phyloP scores from a whole-genome alignment of 64 coral and sea anemone species.

The Platygyra sinensis region DNA sequence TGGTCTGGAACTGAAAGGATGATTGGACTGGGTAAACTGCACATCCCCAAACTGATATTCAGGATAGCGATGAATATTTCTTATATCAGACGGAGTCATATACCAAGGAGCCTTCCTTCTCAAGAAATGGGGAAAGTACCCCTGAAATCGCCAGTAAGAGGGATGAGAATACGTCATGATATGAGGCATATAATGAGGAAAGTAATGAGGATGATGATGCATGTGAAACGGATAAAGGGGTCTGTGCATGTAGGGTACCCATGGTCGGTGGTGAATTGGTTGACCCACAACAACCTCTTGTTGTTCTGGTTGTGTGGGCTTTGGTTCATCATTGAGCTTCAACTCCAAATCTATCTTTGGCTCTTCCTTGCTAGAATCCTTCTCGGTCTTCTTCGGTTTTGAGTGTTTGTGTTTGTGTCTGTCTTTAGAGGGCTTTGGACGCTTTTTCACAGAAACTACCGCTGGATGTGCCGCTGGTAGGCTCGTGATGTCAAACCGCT shows the following conservation, averaged over 20 bases:
- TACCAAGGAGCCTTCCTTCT: background rate
- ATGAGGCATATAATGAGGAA: background rate
- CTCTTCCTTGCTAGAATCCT: background rate
- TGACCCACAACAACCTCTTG: background rate
- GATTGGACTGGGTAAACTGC: background rate
- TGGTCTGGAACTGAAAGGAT: background rate
- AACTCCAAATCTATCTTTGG: background rate
- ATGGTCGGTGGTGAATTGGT: background rate
- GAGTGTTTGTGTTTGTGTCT: background rate
- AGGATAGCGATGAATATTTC: background rate
- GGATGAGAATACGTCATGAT: too few species aligned
- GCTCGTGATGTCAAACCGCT: slow-evolving; percentile 25
- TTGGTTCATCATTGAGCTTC: background rate
- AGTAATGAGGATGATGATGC: background rate
- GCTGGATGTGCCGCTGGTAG: background rate
- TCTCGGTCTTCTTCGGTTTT: background rate
- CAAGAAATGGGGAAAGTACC: slow-evolving; percentile 9
- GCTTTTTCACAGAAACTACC: background rate
- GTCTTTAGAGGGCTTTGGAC: background rate
- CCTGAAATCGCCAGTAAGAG: background rate
- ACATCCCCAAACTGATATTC: slow-evolving; percentile 18
- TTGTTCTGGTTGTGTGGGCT: background rate
- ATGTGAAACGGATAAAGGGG: background rate
- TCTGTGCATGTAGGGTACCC: background rate
- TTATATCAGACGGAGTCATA: background rate